Evolutionary conservation across 2,888 invertebrate species (phyloP).

Genomic region (Ommatoiulus sabulosus): DNA sequence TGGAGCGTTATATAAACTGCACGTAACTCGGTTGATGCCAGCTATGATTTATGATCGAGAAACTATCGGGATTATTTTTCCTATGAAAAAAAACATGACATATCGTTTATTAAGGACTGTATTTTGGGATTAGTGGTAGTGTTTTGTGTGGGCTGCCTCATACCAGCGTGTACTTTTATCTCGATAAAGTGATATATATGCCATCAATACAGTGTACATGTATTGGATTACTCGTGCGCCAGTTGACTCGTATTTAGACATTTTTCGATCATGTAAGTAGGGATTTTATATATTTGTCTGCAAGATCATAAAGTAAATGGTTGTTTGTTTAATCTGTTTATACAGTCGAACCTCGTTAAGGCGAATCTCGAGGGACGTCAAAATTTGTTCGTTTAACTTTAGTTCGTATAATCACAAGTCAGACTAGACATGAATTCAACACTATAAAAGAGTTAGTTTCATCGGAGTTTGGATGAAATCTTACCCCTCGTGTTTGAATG

Average conservation of each 20-base stretch:
- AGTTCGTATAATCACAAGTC: no score
- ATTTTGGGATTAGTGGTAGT: not conserved
- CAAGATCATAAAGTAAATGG: no score
- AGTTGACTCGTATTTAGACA: not conserved
- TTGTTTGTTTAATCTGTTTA: no score
- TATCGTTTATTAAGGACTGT: not conserved
- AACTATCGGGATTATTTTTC: constrained; percentile 18
- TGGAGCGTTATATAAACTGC: not conserved
- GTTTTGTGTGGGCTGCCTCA: not conserved
- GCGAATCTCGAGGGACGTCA: no score
- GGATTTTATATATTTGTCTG: no score
- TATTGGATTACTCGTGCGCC: not conserved
- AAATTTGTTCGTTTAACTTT: no score
- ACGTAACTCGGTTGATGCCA: not conserved
- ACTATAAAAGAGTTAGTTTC: no score
- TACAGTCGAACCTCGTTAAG: no score
- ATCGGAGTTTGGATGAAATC: no score
- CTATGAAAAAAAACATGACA: not conserved
- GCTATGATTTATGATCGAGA: constrained; percentile 14
- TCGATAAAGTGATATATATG: not conserved
- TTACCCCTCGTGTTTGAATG: no score
- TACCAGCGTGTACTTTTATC: not conserved
- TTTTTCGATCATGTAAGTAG: not conserved
- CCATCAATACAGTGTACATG: not conserved
- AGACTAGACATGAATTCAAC: no score